Evolutionary conservation across 2,797 vertebrate genomes (phyloP).

Genomic region (Megaceryle alcyon): DNA sequence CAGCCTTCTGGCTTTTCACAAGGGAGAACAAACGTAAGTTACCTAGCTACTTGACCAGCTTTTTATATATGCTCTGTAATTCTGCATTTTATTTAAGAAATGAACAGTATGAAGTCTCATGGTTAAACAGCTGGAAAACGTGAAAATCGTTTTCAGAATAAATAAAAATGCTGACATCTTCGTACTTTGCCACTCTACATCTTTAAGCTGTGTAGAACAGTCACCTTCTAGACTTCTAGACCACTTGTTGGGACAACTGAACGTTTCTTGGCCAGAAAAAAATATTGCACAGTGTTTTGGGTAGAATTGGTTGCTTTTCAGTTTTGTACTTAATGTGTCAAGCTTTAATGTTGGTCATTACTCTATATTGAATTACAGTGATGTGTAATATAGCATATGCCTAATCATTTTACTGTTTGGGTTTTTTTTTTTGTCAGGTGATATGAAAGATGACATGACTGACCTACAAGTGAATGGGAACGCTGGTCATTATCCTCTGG

Average conservation of each 20-base stretch:
- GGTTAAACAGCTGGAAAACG: neutral
- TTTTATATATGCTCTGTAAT: neutral
- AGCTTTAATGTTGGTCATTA: neutral
- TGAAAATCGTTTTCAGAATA: neutral
- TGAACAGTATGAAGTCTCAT: neutral
- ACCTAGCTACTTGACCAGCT: neutral
- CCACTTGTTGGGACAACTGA: neutral
- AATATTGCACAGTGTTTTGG: neutral
- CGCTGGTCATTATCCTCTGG: slow-evolving; percentile 79
- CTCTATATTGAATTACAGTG: neutral
- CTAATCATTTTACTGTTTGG: neutral
- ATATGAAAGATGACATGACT: slow-evolving; percentile 74
- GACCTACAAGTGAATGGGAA: slow-evolving; percentile 90
- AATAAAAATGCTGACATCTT: neutral
- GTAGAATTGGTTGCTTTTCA: neutral
- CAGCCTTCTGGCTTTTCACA: neutral
- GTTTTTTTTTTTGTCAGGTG: slow-evolving; percentile 69
- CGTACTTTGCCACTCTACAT: neutral
- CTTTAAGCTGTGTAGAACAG: neutral
- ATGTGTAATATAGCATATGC: neutral
- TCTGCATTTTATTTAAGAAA: neutral
- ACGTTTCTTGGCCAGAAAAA: neutral
- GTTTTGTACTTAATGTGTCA: neutral
- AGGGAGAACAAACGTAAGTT: neutral
- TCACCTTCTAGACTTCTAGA: neutral